Base-by-base conservation (phyloP, 2,888 invertebrate species). In the Rhagium mordax region DNA sequence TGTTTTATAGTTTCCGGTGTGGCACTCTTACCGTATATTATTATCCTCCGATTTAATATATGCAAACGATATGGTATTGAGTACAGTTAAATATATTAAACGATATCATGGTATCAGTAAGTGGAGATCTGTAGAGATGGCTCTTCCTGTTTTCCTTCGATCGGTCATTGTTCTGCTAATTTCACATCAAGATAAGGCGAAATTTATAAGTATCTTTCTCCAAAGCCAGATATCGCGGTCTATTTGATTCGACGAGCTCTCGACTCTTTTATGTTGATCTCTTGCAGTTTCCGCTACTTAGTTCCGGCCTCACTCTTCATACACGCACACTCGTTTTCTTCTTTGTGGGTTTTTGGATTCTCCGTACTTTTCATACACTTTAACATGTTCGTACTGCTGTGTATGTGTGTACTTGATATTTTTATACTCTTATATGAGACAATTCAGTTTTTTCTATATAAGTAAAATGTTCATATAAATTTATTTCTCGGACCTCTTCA, bases 1-100 rank as follows among this genome's bases (percentile, higher is more conserved):
- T 87, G 87, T 85, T 87, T 87, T 87, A 87, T 86, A 82, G 84
- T 84, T 87, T 87, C 87, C 87, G 85, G 84, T 82, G 75, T 81
- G 80, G 79, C 79, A 82, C 80, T 82, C 80, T 66, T 78, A 80
- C 78, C 79, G 62, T 71, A 71, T 80, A 83, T 84, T 81, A 82
- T 83, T 82, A 83, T 81, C 79, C 82, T 79, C 78, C 76, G 77
- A 74, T 82, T 83, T 86, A 86, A 86, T 86, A 83, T 86, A 87
- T 86, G 85, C 86, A 84, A 84, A 86, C 84, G 84, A 84, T 83
- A 83, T 79, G 84, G 80, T 83, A 81, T 84, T 78, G 82, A 81
- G 77, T 81, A 81, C 81, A 72, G 79, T 84, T 82, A 83, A 81
- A 79, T 80, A 79, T 84, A 81, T 81, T 82, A 79, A 80, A 80